Conservation (phyloP, 2,113 vertebrate species). For the Furnarius figulus region DNA sequence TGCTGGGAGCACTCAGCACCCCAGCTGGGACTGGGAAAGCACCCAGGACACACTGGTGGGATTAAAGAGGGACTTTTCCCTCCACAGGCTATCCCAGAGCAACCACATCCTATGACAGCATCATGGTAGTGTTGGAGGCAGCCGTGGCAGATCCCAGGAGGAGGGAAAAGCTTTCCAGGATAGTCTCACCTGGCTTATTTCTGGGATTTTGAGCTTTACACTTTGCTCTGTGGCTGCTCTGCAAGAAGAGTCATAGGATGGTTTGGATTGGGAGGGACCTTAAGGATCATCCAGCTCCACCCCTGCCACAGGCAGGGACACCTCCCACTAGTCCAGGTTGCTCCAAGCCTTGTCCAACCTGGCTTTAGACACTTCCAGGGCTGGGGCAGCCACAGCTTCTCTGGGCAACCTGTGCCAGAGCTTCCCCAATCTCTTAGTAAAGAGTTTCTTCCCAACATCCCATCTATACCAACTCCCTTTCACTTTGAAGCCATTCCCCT, state of each 20-base stretch:
- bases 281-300: not conserved
- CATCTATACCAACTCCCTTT: not conserved
- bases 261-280: not conserved
- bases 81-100: not conserved
- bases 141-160: not conserved
- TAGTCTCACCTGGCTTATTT: not conserved
- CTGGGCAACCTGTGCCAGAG: not conserved
- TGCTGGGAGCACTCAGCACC: not conserved
- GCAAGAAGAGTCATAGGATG: not conserved
- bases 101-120: not conserved
- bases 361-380: not conserved
- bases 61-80: not conserved
- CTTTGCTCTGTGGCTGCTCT: not conserved
- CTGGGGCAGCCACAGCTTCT: not conserved
- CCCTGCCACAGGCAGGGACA: not conserved
- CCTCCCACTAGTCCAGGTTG: rapidly evolving
- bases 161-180: not conserved
- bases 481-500: not conserved
- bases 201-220: not conserved
- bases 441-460: not conserved
- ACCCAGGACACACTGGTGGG: not conserved
- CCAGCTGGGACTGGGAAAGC: not conserved
- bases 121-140: rapidly evolving
- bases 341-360: not conserved
- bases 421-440: not conserved